These are phyloP conservation scores for Anarrhichthys ocellatus DNA, from an alignment of 2,113 vertebrate genomes.

Conservation along the genomic window DNA sequence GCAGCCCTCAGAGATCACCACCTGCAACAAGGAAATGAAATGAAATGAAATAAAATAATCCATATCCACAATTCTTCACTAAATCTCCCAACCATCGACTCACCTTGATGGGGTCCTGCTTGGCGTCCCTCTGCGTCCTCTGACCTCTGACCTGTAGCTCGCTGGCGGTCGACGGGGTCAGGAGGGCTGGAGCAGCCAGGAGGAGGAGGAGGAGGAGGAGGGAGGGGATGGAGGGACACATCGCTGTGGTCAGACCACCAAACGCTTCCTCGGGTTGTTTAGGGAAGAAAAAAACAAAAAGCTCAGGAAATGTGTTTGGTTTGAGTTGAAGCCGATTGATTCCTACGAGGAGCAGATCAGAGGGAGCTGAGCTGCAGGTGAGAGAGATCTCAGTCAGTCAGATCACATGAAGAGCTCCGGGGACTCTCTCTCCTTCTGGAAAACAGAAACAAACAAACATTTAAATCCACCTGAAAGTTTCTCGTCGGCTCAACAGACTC, in stretches of 20 bases:
- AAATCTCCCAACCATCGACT: background rate
- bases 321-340: background rate
- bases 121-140: constrained; percentile 45
- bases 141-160: constrained; percentile 62
- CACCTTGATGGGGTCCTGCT: constrained; percentile 70
- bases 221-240: constrained; percentile 49
- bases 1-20: constrained; percentile 75
- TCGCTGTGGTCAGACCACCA: background rate
- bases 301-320: background rate
- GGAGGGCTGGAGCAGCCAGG: constrained; percentile 48
- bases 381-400: background rate
- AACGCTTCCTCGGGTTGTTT: background rate
- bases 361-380: background rate
- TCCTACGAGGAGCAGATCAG: background rate
- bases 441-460: constrained; percentile 21
- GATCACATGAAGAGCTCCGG: background rate
- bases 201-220: constrained; percentile 67
- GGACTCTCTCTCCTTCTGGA: constrained; percentile 32
- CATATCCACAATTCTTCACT: too few relatives aligned
- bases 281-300: background rate
- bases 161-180: constrained; percentile 24
- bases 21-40: constrained; percentile 26
- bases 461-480: constrained; percentile 20
- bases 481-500: constrained; percentile 29
- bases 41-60: too few relatives aligned